Base-by-base conservation (phyloP, 2,113 vertebrate genomes). In the Corythaeola cristata region DNA sequence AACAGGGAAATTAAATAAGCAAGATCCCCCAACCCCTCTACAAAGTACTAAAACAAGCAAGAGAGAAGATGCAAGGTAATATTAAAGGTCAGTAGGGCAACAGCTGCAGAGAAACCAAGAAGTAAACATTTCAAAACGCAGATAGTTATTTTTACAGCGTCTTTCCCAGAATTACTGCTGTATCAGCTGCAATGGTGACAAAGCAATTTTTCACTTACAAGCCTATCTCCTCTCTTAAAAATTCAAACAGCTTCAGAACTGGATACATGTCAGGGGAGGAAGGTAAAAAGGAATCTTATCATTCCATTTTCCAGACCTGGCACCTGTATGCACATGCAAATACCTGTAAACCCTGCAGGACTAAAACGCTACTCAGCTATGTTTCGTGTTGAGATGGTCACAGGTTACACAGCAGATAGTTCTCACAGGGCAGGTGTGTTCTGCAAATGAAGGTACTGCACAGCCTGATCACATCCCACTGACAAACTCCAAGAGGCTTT, bases 61-160 rank as follows among this genome's bases (percentile, higher is more conserved):
- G 86, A 93, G 68, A 75, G 64, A 90, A 92, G 50, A 91, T 64
- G 30, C 28, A 27, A 94, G 52, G 92, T 84, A 81, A 90, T 81
- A 92, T 47, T 94, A 83, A 93, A 90, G 93, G 95, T 92, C 92
- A 96, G 56, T 80, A 89, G 75, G 44, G 68, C 86, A 97, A 91
- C 56, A 92, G 71, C 80, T 95, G 94, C 85, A 91, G 81, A 86
- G 71, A 95, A 96, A 97, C 33, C 75, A 96, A 88, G 94, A 98
- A 97, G 83, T 88, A 97, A 97, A 85, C 55, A 87, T 96, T 98
- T 96, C 96, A 95, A 91, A 97, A 98, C 39, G 37, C 80, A 97
- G 90, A 85, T 76, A 93, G 95, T 90, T 96, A 96, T 97, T 96
- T 97, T 97, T 93, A 94, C 37, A 96, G 86, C 23, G 84, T 96